Evolutionary conservation across 2,797 vertebrate species (phyloP).

Genomic region (Oryzias dopingdopingensis): DNA sequence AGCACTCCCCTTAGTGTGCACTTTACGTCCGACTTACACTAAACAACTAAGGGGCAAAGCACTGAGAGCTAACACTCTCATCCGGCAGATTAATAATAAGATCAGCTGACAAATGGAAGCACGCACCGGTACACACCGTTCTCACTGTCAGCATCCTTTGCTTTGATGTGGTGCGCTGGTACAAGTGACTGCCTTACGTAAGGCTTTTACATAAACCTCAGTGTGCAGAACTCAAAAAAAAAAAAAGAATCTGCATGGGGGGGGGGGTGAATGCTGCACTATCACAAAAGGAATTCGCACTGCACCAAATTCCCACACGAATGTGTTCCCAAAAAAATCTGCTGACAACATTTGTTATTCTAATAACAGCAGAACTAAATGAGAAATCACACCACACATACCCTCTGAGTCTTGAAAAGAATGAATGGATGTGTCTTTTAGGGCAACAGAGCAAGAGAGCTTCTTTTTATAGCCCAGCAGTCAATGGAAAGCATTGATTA

Average conservation of each 20-base stretch:
- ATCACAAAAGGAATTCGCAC: constrained; percentile 73
- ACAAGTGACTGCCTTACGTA: constrained; percentile 74
- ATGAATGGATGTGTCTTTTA: constrained; percentile 9
- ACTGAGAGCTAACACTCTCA: constrained; percentile 28
- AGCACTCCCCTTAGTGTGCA: constrained; percentile 8
- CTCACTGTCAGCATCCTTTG: constrained; percentile 51
- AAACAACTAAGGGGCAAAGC: constrained; percentile 21
- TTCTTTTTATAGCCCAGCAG: constrained; percentile 32
- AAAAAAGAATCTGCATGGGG: constrained; percentile 11
- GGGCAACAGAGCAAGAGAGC: constrained; percentile 15
- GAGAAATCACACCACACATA: constrained; percentile 14
- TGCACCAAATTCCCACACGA: constrained; percentile 75
- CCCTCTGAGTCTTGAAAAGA: constrained; percentile 38
- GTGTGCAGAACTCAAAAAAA: constrained; percentile 46
- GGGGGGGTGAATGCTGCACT: constrained; percentile 53
- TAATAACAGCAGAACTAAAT: constrained; percentile 24
- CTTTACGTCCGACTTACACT: constrained; percentile 17
- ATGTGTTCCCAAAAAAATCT: constrained; percentile 36
- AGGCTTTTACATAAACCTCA: constrained; percentile 77
- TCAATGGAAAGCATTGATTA: constrained; percentile 59
- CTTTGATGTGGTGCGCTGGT: constrained; percentile 62
- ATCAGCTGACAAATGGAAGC: constrained; percentile 35
- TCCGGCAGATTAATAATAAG: constrained; percentile 52
- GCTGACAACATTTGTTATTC: constrained; percentile 37
- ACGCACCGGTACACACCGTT: constrained; percentile 21